Evolutionary conservation across 2,113 vertebrate species (phyloP).

Genomic region (Rhinogobius similis): DNA sequence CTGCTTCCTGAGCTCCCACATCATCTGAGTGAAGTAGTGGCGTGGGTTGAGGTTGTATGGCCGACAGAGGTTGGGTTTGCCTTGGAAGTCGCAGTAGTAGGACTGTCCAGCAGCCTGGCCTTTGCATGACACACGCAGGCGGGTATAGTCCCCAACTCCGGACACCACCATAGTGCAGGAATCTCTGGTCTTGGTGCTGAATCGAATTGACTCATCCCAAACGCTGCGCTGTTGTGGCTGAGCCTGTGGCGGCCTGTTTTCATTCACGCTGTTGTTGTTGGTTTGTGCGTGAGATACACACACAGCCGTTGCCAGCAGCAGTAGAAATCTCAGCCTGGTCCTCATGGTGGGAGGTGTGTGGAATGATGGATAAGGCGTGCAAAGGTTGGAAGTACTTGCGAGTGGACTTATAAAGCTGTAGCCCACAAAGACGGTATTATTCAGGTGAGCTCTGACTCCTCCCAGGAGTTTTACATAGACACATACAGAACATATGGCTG

Average conservation of each 20-base stretch:
- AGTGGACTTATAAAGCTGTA: conserved; percentile 67
- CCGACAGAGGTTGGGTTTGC: conserved; percentile 80
- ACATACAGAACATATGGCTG: conserved; percentile 24
- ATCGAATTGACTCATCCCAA: conserved; percentile 79
- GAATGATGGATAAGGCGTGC: conserved; percentile 14
- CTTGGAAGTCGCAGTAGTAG: conserved; percentile 86
- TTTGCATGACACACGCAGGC: conserved; percentile 82
- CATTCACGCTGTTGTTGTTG: conserved; percentile 53
- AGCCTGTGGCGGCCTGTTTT: conserved; percentile 35
- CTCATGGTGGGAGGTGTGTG: conserved; percentile 67
- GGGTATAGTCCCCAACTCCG: conserved; percentile 70
- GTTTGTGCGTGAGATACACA: conserved; percentile 69
- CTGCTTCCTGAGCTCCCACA: conserved; percentile 78
- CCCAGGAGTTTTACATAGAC: conserved; percentile 15
- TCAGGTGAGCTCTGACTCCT: conserved; percentile 54
- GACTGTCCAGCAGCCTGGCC: conserved; percentile 57
- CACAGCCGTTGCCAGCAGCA: conserved; percentile 64
- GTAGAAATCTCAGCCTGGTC: conserved; percentile 52
- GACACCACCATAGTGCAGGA: conserved; percentile 77
- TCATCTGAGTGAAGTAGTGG: conserved; percentile 85
- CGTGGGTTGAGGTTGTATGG: conserved; percentile 81
- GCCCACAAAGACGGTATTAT: conserved; percentile 74
- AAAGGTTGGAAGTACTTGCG: background rate
- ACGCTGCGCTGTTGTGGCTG: conserved; percentile 56
- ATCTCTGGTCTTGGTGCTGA: conserved; percentile 83